A percentile compares a stretch with the other conserved stretches of the same genome.
These are phyloP conservation scores for Emberiza fucata DNA, from an alignment of 2,113 vertebrate genomes.

Conservation along the genomic window DNA sequence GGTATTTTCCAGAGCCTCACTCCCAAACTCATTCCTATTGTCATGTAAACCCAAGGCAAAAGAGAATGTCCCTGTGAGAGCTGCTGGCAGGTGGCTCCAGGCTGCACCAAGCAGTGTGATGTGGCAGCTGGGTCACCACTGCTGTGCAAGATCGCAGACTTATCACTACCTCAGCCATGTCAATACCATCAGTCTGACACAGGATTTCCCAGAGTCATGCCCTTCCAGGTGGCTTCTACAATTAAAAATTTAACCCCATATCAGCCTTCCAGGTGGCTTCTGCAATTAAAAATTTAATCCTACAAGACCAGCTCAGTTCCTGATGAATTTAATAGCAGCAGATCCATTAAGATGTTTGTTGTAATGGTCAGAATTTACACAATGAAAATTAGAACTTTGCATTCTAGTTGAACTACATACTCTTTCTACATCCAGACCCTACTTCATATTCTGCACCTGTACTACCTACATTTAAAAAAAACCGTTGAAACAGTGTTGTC, in stretches of 20 bases:
- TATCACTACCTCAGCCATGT: not conserved
- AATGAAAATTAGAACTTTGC: not conserved
- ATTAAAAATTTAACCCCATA: not conserved
- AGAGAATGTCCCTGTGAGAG: accelerated
- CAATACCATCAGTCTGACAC: not conserved
- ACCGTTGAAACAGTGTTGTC: not conserved
- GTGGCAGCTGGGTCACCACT: not conserved
- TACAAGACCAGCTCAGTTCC: not conserved
- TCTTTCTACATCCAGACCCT: not conserved
- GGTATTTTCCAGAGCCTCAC: not conserved
- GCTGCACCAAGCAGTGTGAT: not conserved
- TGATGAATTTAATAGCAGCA: not conserved
- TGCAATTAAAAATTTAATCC: not conserved
- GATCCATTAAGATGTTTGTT: not conserved
- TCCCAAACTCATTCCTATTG: not conserved
- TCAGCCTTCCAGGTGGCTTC: not conserved
- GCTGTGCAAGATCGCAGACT: not conserved
- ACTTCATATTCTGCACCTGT: not conserved
- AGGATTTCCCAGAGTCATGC: not conserved
- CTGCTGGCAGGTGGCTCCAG: not conserved
- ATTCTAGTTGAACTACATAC: not conserved
- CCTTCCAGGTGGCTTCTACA: not conserved
- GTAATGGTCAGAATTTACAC: not conserved
- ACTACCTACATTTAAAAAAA: not conserved
- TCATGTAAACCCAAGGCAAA: not conserved